phyloP scores from a whole-genome alignment of 2,888 invertebrate genomes.

The Lissonota sp. region DNA sequence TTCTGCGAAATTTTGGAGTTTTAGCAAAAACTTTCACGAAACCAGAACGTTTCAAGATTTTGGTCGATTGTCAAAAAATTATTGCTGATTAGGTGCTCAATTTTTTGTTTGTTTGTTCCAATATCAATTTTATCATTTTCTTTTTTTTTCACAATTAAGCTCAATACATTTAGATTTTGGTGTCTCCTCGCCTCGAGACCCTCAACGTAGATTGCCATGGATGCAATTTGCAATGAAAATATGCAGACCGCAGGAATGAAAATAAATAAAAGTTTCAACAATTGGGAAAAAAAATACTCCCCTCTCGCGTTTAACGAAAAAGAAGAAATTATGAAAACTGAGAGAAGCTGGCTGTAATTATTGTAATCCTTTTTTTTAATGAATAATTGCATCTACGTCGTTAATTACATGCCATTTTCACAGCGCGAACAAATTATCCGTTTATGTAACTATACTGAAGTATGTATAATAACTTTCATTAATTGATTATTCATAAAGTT shows the following conservation, averaged over 20 bases:
- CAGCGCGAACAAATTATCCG: constrained; percentile 74
- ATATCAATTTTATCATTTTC: too few species aligned
- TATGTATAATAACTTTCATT: constrained; percentile 74
- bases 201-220: constrained; percentile 67
- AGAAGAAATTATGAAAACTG: constrained; percentile 62
- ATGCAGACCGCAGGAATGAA: constrained; percentile 66
- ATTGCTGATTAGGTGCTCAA: constrained; percentile 8
- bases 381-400: constrained; percentile 74
- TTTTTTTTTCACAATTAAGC: neutral
- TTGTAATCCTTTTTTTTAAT: constrained; percentile 73
- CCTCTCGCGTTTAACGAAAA: constrained; percentile 30
- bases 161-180: constrained; percentile 24
- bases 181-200: constrained; percentile 52
- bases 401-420: constrained; percentile 68
- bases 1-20: constrained; percentile 20
- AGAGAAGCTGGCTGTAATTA: constrained; percentile 74
- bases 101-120: too few species aligned
- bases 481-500: constrained; percentile 77
- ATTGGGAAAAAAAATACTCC: constrained; percentile 59
- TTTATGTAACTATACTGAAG: constrained; percentile 72
- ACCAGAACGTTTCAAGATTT: constrained; percentile 24
- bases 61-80: constrained; percentile 1
- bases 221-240: constrained; percentile 70
- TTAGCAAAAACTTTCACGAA: constrained; percentile 40
- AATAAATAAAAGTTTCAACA: constrained; percentile 77